These are phyloP conservation scores for Diarsia brunnea DNA, from an alignment of 2,888 invertebrate genomes.

Conservation along the genomic window DNA sequence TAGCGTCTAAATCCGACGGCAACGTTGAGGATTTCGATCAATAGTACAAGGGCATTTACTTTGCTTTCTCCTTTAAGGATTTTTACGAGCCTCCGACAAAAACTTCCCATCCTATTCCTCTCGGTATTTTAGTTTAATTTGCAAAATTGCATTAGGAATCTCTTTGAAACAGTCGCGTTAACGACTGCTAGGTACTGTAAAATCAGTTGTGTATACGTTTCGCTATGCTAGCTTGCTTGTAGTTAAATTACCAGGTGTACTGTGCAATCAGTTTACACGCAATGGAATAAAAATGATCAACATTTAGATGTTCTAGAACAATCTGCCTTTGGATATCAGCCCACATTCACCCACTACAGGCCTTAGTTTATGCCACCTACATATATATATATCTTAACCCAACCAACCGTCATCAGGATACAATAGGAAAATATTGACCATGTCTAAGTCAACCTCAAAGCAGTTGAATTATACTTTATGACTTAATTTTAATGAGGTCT, in stretches of 20 bases:
- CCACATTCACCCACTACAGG: constrained; percentile 50
- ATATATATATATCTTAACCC: constrained; percentile 27
- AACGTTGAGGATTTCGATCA: background rate
- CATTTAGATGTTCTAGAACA: constrained; percentile 31
- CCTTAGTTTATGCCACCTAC: constrained; percentile 42
- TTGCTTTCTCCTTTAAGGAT: background rate
- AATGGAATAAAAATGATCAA: background rate
- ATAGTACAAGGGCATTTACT: background rate
- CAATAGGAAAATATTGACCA: constrained; percentile 46
- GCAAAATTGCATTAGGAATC: background rate
- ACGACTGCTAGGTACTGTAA: background rate
- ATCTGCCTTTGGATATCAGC: constrained; percentile 22
- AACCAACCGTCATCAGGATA: constrained; percentile 22
- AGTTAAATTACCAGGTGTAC: background rate
- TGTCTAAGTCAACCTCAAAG: constrained; percentile 48
- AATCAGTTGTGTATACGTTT: background rate
- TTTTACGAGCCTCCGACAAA: background rate
- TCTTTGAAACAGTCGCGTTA: background rate
- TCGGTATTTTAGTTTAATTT: background rate
- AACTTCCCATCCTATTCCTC: no score
- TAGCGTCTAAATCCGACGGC: background rate
- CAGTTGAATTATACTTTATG: constrained; percentile 60
- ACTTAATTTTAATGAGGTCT: constrained; percentile 64
- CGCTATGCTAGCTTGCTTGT: background rate
- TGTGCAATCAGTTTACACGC: constrained; percentile 1